phyloP scores from a whole-genome alignment of 2,888 invertebrate genomes.

The Ennomos fuscantarius region DNA sequence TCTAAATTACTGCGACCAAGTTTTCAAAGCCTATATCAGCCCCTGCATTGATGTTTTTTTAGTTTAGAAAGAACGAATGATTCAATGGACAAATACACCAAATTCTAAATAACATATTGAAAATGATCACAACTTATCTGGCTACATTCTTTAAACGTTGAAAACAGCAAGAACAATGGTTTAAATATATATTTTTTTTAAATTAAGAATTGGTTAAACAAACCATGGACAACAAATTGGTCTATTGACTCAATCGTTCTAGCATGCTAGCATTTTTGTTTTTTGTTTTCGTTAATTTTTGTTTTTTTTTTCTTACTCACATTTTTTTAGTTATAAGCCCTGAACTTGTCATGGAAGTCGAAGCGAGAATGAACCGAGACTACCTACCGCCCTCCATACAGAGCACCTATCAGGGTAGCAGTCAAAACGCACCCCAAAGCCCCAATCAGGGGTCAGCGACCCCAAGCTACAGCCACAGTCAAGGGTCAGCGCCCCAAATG shows the following conservation, averaged over 20 bases:
- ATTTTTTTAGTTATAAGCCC: slow-evolving; percentile 92
- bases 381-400: slow-evolving; percentile 90
- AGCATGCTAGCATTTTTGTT: slow-evolving; percentile 51
- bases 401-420: slow-evolving; percentile 43
- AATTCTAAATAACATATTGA: no score
- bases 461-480: slow-evolving; percentile 22
- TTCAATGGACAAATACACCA: no score
- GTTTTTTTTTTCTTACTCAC: slow-evolving; percentile 87
- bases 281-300: slow-evolving; percentile 45
- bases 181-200: no score
- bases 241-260: background rate
- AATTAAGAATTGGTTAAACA: background rate
- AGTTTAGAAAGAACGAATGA: no score
- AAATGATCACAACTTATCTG: no score
- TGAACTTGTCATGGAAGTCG: slow-evolving; percentile 95
- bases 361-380: slow-evolving; percentile 93
- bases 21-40: no score
- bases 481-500: background rate
- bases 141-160: no score
- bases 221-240: background rate
- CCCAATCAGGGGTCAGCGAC: slow-evolving; percentile 39
- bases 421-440: slow-evolving; percentile 50
- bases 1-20: no score
- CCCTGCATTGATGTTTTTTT: no score
- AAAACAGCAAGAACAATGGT: no score